Evolutionary conservation across 2,113 vertebrate species (phyloP).

Genomic region (Chaetops frenatus): DNA sequence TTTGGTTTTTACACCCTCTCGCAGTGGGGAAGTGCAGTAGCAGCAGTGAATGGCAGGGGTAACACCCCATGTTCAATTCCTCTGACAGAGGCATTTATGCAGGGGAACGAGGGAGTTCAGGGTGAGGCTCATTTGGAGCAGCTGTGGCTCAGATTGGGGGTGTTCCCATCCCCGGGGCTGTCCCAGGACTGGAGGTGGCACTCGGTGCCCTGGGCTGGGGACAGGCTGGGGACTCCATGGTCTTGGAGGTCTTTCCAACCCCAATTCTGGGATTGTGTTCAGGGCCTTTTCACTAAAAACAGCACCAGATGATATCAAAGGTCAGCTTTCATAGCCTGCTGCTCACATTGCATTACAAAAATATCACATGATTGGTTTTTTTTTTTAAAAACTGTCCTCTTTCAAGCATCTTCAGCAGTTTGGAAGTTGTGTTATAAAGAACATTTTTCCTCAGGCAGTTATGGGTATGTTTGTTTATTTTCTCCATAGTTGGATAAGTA

Average conservation of each 20-base stretch:
- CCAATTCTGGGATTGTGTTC: too few species aligned
- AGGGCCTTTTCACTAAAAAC: not conserved
- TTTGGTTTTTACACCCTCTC: not conserved
- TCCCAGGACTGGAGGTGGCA: not conserved
- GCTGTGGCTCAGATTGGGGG: rapidly evolving
- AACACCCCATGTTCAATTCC: rapidly evolving
- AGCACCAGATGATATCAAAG: not conserved
- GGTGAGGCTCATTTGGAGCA: rapidly evolving
- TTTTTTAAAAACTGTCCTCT: not conserved
- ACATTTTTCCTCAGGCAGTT: not conserved
- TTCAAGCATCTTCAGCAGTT: not conserved
- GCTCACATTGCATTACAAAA: not conserved
- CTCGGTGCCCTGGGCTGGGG: not conserved
- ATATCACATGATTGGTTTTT: not conserved
- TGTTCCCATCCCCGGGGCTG: not conserved
- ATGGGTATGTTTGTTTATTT: not conserved
- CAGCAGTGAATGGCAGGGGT: not conserved
- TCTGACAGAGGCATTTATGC: rapidly evolving
- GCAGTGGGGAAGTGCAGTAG: not conserved
- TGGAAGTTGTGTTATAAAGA: not conserved
- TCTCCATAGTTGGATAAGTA: not conserved
- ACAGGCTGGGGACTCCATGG: not conserved
- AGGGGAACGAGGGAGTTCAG: not conserved
- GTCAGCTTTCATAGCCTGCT: not conserved
- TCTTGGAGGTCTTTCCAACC: not conserved